These are phyloP conservation scores for Cotesia congregata DNA, from an alignment of 2,888 invertebrate species.

Conservation along the genomic window DNA sequence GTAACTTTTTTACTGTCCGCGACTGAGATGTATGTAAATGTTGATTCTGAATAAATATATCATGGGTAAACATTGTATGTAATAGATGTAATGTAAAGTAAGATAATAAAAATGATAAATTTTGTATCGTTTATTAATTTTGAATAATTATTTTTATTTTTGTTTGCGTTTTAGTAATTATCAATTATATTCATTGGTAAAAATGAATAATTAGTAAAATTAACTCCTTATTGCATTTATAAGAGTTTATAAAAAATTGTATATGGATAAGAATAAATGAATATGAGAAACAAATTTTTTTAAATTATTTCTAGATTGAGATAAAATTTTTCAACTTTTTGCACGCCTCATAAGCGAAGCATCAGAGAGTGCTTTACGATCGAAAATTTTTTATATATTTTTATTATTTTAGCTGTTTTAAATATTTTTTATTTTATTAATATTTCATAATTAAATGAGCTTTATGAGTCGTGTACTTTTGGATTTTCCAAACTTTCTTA, in stretches of 20 bases:
- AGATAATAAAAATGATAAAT: constrained; percentile 9
- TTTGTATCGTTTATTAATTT: neutral
- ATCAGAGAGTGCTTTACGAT: too few species aligned
- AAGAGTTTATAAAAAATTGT: constrained; percentile 58
- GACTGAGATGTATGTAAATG: neutral
- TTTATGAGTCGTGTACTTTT: too few species aligned
- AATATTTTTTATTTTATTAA: too few species aligned
- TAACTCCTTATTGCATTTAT: constrained; percentile 54
- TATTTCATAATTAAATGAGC: too few species aligned
- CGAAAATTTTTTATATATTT: too few species aligned
- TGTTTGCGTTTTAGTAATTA: too few species aligned
- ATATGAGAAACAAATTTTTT: constrained; percentile 47
- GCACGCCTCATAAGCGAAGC: too few species aligned
- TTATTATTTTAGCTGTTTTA: too few species aligned
- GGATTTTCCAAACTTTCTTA: too few species aligned
- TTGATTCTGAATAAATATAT: constrained; percentile 16
- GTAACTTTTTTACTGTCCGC: neutral
- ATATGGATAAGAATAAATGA: constrained; percentile 51
- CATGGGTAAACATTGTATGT: constrained; percentile 7
- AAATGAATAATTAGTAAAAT: constrained; percentile 13
- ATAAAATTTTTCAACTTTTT: neutral
- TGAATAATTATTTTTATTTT: too few species aligned
- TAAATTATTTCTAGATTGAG: neutral
- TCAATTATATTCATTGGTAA: neutral
- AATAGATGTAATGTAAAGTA: neutral